Conservation (phyloP, 2,888 invertebrate genomes). For the Patella caerulea region DNA sequence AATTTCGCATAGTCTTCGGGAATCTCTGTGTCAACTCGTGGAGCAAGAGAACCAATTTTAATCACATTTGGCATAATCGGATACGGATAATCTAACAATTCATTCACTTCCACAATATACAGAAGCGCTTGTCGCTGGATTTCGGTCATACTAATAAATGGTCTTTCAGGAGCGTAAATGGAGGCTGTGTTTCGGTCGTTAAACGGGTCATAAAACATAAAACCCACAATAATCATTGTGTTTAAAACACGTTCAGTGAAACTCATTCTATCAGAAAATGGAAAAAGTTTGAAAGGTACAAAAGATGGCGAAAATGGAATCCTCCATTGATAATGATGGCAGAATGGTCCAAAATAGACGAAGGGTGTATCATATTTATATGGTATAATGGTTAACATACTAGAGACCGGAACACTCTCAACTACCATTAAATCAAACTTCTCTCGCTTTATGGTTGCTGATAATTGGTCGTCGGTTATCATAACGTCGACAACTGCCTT, state of each 20-base stretch:
- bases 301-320: slow-evolving; percentile 24
- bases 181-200: slow-evolving; percentile 31
- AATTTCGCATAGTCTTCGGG: slow-evolving; percentile 35
- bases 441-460: slow-evolving; percentile 16
- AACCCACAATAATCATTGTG: background rate
- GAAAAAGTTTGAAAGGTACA: slow-evolving; percentile 19
- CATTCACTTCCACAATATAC: slow-evolving; percentile 39
- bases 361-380: slow-evolving; percentile 30
- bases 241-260: slow-evolving; percentile 14
- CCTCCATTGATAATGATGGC: slow-evolving; percentile 20
- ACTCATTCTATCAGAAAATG: slow-evolving; percentile 21
- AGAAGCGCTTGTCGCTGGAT: slow-evolving; percentile 30
- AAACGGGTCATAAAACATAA: slow-evolving; percentile 25
- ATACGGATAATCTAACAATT: slow-evolving; percentile 38
- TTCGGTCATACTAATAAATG: slow-evolving; percentile 29
- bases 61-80: slow-evolving; percentile 41
- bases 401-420: slow-evolving; percentile 24
- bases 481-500: too few relatives aligned
- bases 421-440: slow-evolving; percentile 32
- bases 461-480: slow-evolving; percentile 18
- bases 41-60: slow-evolving; percentile 39
- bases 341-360: slow-evolving; percentile 24
- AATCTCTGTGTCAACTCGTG: slow-evolving; percentile 33
- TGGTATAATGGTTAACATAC: slow-evolving; percentile 26
- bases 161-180: slow-evolving; percentile 35